Evolutionary conservation across 2,113 vertebrate species (phyloP).

Genomic region (Oreochromis spilurus): DNA sequence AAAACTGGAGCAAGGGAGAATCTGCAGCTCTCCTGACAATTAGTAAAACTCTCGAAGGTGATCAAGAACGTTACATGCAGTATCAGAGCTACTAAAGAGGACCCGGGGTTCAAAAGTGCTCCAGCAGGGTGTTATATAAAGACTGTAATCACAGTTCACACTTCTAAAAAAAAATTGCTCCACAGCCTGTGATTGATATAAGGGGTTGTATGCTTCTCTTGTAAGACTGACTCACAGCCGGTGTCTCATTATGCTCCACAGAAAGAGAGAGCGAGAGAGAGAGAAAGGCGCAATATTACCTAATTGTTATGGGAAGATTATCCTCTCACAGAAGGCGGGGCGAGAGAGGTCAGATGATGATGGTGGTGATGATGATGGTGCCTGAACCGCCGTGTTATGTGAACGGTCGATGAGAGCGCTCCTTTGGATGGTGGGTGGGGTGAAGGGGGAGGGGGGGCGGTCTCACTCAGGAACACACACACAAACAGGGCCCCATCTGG

Average conservation of each 20-base stretch:
- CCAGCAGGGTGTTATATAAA: neutral
- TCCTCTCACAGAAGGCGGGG: slow-evolving; percentile 12
- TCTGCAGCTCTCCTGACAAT: neutral
- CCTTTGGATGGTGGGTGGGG: neutral
- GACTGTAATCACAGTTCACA: neutral
- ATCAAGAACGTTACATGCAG: neutral
- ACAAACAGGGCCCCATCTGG: slow-evolving; percentile 19
- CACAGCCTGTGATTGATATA: neutral
- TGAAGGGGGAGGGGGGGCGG: neutral
- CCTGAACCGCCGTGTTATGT: slow-evolving; percentile 5
- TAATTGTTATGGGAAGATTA: slow-evolving; percentile 48
- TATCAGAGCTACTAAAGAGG: neutral
- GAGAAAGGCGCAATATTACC: slow-evolving; percentile 41
- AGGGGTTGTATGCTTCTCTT: neutral
- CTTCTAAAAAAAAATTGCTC: neutral
- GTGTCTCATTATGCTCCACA: neutral
- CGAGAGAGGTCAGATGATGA: slow-evolving; percentile 23
- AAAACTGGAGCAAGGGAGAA: neutral
- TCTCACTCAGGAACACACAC: neutral
- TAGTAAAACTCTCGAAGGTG: neutral
- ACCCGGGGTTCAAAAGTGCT: neutral
- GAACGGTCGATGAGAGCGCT: slow-evolving; percentile 33
- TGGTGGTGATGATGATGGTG: slow-evolving; percentile 14
- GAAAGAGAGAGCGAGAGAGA: neutral
- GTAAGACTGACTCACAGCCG: neutral